Conservation (phyloP, 2,797 vertebrate species). For the Melanotaenia trifasciata region DNA sequence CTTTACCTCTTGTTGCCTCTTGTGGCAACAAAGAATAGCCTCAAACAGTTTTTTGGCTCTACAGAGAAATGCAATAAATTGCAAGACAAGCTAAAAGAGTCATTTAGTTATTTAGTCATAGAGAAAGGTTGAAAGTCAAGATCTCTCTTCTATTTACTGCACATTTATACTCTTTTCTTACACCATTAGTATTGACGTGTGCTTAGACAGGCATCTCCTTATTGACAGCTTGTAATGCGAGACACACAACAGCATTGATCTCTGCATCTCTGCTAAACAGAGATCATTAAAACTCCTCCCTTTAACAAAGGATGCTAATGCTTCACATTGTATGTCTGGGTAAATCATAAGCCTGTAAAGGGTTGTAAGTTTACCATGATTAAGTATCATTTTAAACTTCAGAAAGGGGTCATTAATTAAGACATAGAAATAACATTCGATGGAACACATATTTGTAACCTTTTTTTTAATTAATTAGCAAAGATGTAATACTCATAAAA, state of each 20-base stretch:
- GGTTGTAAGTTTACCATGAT: neutral
- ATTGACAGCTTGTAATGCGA: conserved; percentile 74
- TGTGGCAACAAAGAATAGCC: neutral
- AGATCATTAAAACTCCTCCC: conserved; percentile 68
- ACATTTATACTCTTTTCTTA: conserved; percentile 10
- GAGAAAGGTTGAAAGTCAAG: conserved; percentile 2
- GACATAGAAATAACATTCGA: conserved; percentile 61
- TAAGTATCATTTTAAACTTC: conserved; percentile 8
- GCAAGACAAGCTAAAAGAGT: neutral
- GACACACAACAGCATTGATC: conserved; percentile 73
- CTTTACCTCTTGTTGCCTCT: neutral
- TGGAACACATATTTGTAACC: conserved; percentile 52
- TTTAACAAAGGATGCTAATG: conserved; percentile 47
- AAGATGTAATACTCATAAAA: conserved; percentile 54
- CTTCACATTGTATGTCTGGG: conserved; percentile 28
- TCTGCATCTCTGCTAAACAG: conserved; percentile 56
- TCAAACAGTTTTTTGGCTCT: neutral
- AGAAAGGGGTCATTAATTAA: conserved; percentile 32
- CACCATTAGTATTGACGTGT: conserved; percentile 61
- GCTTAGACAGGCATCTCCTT: conserved; percentile 61
- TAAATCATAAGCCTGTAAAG: conserved; percentile 4
- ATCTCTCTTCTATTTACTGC: neutral
- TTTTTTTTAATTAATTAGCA: conserved; percentile 57
- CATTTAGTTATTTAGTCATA: conserved; percentile 2
- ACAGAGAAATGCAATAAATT: neutral